Conservation (phyloP, 2,797 vertebrate species). For the Notolabrus celidotus region DNA sequence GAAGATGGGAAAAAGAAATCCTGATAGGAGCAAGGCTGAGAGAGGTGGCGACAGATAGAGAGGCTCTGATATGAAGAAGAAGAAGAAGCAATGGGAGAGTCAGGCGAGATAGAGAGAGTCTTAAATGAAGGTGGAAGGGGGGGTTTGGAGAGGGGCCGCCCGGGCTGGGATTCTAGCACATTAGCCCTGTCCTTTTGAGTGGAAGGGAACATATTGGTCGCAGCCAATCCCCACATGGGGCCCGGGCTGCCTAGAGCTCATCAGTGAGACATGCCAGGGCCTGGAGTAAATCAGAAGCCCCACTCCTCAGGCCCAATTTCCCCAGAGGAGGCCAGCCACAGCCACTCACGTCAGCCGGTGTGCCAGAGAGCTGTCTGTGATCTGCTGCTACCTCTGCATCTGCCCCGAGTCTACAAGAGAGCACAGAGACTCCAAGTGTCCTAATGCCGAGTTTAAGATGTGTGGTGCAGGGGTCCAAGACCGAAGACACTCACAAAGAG, state of each 20-base stretch:
- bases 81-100: slow-evolving; percentile 64
- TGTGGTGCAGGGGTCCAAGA: not conserved
- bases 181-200: slow-evolving; percentile 83
- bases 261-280: slow-evolving; percentile 81
- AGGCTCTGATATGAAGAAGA: slow-evolving; percentile 71
- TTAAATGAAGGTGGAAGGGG: slow-evolving; percentile 77
- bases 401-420: slow-evolving; percentile 42
- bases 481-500: no score
- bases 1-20: slow-evolving; percentile 68
- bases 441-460: slow-evolving; percentile 16
- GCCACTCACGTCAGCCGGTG: slow-evolving; percentile 76
- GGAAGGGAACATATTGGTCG: slow-evolving; percentile 81
- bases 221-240: slow-evolving; percentile 77
- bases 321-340: slow-evolving; percentile 79
- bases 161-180: slow-evolving; percentile 69
- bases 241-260: slow-evolving; percentile 79
- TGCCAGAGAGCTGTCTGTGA: slow-evolving; percentile 62
- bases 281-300: slow-evolving; percentile 83
- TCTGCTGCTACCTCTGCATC: slow-evolving; percentile 51
- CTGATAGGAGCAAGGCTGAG: slow-evolving; percentile 68
- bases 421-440: slow-evolving; percentile 37
- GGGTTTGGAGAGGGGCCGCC: slow-evolving; percentile 53
- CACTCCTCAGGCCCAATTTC: slow-evolving; percentile 80
- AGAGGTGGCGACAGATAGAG: slow-evolving; percentile 69
- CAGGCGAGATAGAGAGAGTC: slow-evolving; percentile 76